Base-by-base conservation (phyloP, 2,113 vertebrate genomes). In the Nicator chloris region DNA sequence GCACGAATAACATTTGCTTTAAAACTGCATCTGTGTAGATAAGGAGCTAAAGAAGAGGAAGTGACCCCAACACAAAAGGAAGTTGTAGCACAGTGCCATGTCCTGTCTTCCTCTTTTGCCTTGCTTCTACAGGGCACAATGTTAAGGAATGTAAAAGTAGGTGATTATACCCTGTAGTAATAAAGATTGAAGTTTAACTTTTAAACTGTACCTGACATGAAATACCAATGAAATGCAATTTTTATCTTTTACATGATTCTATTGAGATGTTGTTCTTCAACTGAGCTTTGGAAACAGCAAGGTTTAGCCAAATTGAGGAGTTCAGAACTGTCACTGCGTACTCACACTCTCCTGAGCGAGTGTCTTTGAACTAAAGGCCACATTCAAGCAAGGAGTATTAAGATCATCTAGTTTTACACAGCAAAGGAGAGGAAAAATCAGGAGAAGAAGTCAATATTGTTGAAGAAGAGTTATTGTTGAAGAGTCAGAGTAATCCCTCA, bases 401-500 rank as follows among this genome's bases (percentile, higher is more conserved):
- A 47, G 45, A 50, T 30, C 33, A 63, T 24, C 30, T 54, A 50
- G 23, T 66, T 92, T 65, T 65, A 73, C 11, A 35, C 15, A 37
- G 21, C 37, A 53, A 75, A 64, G 28, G 13, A 57, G 35, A 44
- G 15, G 9, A 35, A 21, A 54, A 65, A 39, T 2, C 86, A 82
- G 51, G 33, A 59, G 50, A 68, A 61, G 10, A 56, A 66, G 70
- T 56, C 44, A 47, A 1, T 18, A 7, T 12, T n/a, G n/a, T n/a
- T n/a, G n/a, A n/a, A n/a, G n/a, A n/a, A n/a, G n/a, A n/a, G n/a
- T n/a, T n/a, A n/a, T n/a, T n/a, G n/a, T n/a, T n/a, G n/a, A 49
- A 11, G 59, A 63, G 57, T 10, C 13, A 82, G 82, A 54, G 33
- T 8, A 44, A 40, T 8, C 33, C 47, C 86, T 97, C 65, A 99